Evolutionary conservation across 1,140 invertebrate genomes (phyloP), one percentile per base, ranked within the genome.

Genomic region (Drosophila bipectinata): DNA sequence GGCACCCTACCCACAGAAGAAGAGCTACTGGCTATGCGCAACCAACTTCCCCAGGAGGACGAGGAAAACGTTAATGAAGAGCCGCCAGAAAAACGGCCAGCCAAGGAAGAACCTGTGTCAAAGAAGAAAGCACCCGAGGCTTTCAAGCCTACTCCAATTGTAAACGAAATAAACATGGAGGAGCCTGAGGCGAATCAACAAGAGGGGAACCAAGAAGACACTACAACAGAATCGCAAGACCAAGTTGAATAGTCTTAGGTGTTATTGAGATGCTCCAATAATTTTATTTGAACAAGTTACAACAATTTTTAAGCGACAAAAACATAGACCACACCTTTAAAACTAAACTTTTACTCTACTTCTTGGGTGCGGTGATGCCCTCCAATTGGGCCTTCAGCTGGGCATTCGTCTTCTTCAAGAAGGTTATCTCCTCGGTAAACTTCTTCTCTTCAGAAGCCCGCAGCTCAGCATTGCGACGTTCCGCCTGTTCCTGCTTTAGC

Each of bases 301-400:
- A 83, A 79, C 60, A 69, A 69, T 57, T 24, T 39, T 69, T 30
- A 56, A 48, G 63, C 64, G 63, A 69, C 51, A 79, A 79, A 28
- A 6, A 28, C 54, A 61, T 52, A 49, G 45, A 75, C 71, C 58
- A 88, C 14, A 48, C 30, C 34, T 39, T 54, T 9, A 12, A 47
- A 32, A 15, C 26, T 14, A 6, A 7, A 0, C 3, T 2, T 37
- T 37, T 37, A 3, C 6, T 49, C 94, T 95, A 97, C 92, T 98
- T 98, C 92, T 97, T 98, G 12, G 97, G 96, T 53, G 96, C 96
- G 77, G 98, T 97, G 72, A 98, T 97, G 81, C 97, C 97, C 93
- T 98, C 97, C 49, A 98, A 92, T 93, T 98, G 97, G 37, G 96
- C 95, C 94, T 98, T 98, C 10, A 99, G 92, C 92, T 99, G 98